Evolutionary conservation across 2,888 invertebrate genomes (phyloP).

Genomic region (Ischnus inquisitorius): DNA sequence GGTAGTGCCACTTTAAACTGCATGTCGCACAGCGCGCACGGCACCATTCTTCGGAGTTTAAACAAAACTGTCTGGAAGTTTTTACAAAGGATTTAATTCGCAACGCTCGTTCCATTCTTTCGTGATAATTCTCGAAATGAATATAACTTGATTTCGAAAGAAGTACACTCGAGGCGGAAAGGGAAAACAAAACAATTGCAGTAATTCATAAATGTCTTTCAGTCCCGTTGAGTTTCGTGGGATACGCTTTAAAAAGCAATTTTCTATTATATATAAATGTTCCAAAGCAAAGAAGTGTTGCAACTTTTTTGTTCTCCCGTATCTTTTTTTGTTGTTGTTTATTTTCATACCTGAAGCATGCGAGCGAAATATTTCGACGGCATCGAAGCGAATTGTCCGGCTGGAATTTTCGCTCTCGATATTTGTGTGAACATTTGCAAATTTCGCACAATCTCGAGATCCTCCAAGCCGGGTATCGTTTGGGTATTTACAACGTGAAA

Average conservation of each 20-base stretch:
- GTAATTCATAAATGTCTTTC: neutral
- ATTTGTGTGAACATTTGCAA: conserved; percentile 95
- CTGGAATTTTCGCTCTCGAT: conserved; percentile 87
- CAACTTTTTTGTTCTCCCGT: too few species aligned
- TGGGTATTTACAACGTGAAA: conserved; percentile 94
- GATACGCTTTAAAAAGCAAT: neutral
- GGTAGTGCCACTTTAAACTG: conserved; percentile 94
- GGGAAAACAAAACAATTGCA: neutral
- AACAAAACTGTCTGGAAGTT: conserved; percentile 90
- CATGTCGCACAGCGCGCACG: conserved; percentile 94
- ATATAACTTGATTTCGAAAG: too few species aligned
- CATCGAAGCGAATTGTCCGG: conserved; percentile 85
- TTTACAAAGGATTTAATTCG: neutral
- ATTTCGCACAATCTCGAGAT: conserved; percentile 89
- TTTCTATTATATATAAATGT: too few species aligned
- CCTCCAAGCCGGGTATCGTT: conserved; percentile 90
- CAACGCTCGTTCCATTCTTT: neutral
- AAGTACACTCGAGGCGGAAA: neutral
- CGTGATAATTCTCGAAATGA: neutral
- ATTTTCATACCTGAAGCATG: conserved; percentile 86
- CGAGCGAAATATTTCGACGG: conserved; percentile 87
- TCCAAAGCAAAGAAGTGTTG: too few species aligned
- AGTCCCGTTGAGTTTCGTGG: too few species aligned
- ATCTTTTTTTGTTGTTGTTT: too few species aligned
- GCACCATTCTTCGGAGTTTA: conserved; percentile 95